These are phyloP conservation scores for Tangara arthus DNA, from an alignment of 2,797 vertebrate species.

Conservation along the genomic window DNA sequence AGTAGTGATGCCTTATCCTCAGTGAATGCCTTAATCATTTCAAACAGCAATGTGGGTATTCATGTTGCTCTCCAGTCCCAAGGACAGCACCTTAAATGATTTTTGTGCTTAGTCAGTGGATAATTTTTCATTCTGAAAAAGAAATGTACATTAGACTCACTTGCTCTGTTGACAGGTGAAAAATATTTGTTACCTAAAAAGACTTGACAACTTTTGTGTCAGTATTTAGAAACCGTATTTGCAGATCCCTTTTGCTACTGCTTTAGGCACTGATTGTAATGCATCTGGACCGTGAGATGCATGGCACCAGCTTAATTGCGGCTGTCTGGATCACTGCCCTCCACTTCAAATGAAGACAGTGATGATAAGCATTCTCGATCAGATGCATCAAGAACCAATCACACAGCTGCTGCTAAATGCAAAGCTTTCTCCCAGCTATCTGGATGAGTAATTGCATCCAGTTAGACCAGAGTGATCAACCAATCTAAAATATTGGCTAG, in stretches of 20 bases:
- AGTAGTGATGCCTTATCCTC: neutral
- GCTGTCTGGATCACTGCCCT: constrained; percentile 9
- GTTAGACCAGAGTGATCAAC: neutral
- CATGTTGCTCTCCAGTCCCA: neutral
- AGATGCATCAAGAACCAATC: neutral
- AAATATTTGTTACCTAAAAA: neutral
- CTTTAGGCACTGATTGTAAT: neutral
- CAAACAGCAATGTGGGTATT: neutral
- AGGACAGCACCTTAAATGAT: neutral
- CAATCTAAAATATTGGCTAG: neutral
- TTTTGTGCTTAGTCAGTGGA: neutral
- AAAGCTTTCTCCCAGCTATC: neutral
- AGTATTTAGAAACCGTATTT: neutral
- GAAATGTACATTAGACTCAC: neutral
- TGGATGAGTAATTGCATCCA: constrained; percentile 3
- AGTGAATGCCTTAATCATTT: neutral
- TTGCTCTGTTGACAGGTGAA: neutral
- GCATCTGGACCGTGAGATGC: neutral
- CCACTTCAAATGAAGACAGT: neutral
- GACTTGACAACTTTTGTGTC: neutral
- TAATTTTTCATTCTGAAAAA: neutral
- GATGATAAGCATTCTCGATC: constrained; percentile 45
- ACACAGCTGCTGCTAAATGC: neutral
- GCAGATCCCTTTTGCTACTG: neutral
- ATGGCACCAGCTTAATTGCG: constrained; percentile 19